phyloP scores from a whole-genome alignment of 1,140 invertebrate species.

The Bombus consobrinus region DNA sequence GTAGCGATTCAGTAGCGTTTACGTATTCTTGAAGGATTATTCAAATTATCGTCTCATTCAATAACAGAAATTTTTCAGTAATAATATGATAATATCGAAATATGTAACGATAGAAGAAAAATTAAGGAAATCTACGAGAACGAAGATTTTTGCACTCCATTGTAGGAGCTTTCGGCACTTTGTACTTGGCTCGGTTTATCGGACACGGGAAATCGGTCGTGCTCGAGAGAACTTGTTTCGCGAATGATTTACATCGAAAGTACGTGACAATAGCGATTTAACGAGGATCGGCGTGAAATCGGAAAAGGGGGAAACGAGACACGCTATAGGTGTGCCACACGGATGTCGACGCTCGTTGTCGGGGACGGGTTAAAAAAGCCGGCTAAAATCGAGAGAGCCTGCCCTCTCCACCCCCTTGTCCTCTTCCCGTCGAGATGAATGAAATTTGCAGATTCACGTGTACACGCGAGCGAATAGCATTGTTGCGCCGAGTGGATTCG shows the following conservation, averaged over 20 bases:
- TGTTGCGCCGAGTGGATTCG: constrained; percentile 37
- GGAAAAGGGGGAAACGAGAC: neutral
- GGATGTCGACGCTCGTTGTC: neutral
- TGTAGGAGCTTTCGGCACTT: neutral
- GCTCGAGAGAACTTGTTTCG: constrained; percentile 42
- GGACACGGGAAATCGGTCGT: neutral
- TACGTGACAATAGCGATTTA: constrained; percentile 49
- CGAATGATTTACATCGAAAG: constrained; percentile 50
- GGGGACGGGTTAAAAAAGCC: constrained; percentile 33
- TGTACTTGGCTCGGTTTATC: neutral
- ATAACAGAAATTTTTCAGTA: too few species aligned
- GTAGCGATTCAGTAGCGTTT: too few species aligned
- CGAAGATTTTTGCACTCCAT: neutral
- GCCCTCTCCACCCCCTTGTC: neutral
- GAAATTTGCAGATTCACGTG: constrained; percentile 51
- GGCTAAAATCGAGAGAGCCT: constrained; percentile 33
- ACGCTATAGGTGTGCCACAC: neutral
- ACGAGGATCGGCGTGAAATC: constrained; percentile 39
- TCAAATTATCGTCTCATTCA: too few species aligned
- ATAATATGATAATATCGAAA: too few species aligned
- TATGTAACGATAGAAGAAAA: neutral
- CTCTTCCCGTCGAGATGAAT: constrained; percentile 19
- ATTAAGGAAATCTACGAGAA: neutral
- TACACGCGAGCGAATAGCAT: constrained; percentile 32
- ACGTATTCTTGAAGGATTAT: too few species aligned